Base-by-base conservation (phyloP, 2,113 vertebrate species). In the Aramus guarauna region DNA sequence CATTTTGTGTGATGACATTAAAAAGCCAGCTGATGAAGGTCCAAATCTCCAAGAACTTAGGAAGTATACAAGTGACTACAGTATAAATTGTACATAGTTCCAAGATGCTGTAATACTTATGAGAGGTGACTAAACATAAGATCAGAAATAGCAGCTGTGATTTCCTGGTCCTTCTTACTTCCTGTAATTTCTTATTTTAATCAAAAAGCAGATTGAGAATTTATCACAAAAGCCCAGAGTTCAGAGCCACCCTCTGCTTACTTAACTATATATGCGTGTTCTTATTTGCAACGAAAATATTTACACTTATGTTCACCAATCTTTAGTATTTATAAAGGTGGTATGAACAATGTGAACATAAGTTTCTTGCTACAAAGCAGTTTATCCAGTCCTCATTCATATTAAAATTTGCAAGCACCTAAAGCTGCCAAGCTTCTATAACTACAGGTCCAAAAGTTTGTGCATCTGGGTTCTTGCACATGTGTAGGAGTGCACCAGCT, bases 401-500 rank as follows among this genome's bases (percentile, higher is more conserved):
- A 75, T 30, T 87, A 89, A 74, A 91, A 71, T 48, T 62, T 85
- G 20, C 50, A 72, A 96, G 23, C 30, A 87, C 3, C 7, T 89
- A 71, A 92, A 85, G 5, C 80, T 95, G 52, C 34, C 83, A 80
- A 76, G 32, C 13, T 79, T 86, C 88, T 94, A 47, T 86, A 95
- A 77, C 62, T 87, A 78, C 29, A 56, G 6, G 12, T 55, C 69
- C 91, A 92, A 86, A 92, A 74, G 43, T 78, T 39, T 91, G 83
- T 86, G 60, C 80, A 85, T 91, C 47, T 87, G 80, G 80, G 68
- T 20, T 86, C 47, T 77, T 47, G 43, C 68, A 85, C 66, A 67
- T 75, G 34, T 96, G 74, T 94, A 79, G 87, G 77, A 93, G 80
- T 64, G 21, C 19, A 95, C 80, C 90, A 95, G 87, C 84, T 95